phyloP scores from a whole-genome alignment of 2,797 vertebrate species.

The Platyrinchus mystaceus region DNA sequence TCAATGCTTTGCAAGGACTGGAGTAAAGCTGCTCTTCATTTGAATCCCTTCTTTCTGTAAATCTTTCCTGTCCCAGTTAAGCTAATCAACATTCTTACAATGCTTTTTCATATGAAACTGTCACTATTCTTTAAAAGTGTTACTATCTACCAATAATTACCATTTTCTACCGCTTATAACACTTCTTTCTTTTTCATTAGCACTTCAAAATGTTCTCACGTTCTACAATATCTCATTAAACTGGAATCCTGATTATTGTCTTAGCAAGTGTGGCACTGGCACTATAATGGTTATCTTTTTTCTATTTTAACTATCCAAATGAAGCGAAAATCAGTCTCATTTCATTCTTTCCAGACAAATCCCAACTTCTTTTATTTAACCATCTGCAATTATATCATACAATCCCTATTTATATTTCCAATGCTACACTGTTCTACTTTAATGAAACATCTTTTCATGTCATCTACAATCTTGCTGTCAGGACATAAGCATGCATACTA shows the following conservation, averaged over 20 bases:
- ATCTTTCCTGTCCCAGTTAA: neutral
- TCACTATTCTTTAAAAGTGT: neutral
- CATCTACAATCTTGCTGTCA: neutral
- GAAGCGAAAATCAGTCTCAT: conserved; percentile 31
- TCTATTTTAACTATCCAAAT: conserved; percentile 5
- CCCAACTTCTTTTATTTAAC: neutral
- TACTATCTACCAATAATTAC: conserved; percentile 33
- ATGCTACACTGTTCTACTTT: neutral
- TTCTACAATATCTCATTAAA: conserved; percentile 34
- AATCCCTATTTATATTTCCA: neutral
- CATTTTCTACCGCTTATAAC: neutral
- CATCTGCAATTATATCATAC: neutral
- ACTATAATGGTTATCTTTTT: neutral
- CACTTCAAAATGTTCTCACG: conserved; percentile 19
- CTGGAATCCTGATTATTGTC: conserved; percentile 40
- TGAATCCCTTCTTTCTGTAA: neutral
- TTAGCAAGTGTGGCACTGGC: neutral
- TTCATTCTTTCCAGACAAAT: conserved; percentile 8
- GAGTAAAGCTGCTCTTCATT: neutral
- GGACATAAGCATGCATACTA: neutral
- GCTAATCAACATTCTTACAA: conserved; percentile 14
- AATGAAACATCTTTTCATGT: neutral
- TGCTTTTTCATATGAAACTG: conserved; percentile 8
- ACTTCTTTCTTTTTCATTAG: conserved; percentile 23
- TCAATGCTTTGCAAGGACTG: neutral